phyloP scores from a whole-genome alignment of 2,797 vertebrate genomes.

The Lutjanus campechanus region DNA sequence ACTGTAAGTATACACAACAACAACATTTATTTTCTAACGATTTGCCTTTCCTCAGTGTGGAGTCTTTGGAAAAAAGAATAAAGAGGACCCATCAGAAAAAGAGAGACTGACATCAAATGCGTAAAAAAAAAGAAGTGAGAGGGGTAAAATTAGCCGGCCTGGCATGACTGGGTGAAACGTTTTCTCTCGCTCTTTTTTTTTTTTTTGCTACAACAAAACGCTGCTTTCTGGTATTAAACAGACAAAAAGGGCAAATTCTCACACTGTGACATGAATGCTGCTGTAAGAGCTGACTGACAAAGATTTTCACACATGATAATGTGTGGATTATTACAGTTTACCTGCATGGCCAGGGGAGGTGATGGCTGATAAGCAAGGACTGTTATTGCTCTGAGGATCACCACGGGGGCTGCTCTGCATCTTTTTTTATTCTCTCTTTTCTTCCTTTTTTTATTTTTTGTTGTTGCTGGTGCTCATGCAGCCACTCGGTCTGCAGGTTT shows the following conservation, averaged over 20 bases:
- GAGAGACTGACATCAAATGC: slow-evolving; percentile 96
- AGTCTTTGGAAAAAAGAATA: slow-evolving; percentile 97
- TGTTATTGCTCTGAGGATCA: slow-evolving; percentile 33
- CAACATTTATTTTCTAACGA: slow-evolving; percentile 74
- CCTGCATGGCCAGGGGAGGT: slow-evolving; percentile 73
- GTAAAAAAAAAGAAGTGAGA: slow-evolving; percentile 82
- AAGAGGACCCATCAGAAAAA: slow-evolving; percentile 96
- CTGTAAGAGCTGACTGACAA: slow-evolving; percentile 32
- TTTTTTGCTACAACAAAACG: slow-evolving; percentile 50
- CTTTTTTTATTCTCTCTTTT: slow-evolving; percentile 42
- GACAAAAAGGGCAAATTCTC: slow-evolving; percentile 40
- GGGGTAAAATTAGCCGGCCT: slow-evolving; percentile 76
- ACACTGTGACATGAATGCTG: slow-evolving; percentile 37
- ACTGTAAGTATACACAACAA: slow-evolving; percentile 15
- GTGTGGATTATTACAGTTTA: slow-evolving; percentile 56
- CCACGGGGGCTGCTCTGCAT: slow-evolving; percentile 40
- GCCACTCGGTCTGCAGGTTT: slow-evolving; percentile 43
- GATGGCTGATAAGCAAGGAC: slow-evolving; percentile 50
- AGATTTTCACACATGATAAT: slow-evolving; percentile 55
- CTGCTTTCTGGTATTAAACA: slow-evolving; percentile 59
- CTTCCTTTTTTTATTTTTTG: slow-evolving; percentile 35
- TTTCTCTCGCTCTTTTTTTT: slow-evolving; percentile 41
- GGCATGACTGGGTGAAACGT: slow-evolving; percentile 55
- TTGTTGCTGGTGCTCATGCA: slow-evolving; percentile 27
- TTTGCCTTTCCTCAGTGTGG: slow-evolving; percentile 98